Base-by-base conservation (phyloP, 1,140 invertebrate genomes). In the Ptiloglossa arizonensis region DNA sequence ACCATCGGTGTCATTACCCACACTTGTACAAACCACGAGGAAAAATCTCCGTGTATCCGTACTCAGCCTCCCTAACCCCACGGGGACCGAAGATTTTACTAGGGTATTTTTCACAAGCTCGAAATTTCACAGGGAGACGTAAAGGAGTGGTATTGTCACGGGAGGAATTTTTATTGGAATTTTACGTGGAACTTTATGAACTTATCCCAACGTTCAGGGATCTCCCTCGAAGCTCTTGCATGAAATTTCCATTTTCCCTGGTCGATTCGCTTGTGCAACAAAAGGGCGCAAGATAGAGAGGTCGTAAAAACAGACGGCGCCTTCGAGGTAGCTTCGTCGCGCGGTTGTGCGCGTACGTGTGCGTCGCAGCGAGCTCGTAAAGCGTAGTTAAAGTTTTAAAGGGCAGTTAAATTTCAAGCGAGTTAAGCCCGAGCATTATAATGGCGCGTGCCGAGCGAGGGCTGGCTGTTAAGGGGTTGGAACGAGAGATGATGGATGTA, bases 321-420 rank as follows among this genome's bases (percentile, higher is more conserved):
- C 54, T 80, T 73, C 66, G 52, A 68, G 79, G 76, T 63, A 29
- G 35, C 52, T 79, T 78, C 72, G 69, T 38, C 50, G 22, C 11
- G 24, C 54, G 24, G 54, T 11, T 29, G 54, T 29, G 24, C 68
- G 48, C 15, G 63, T 70, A 46, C 15, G 64, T 70, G 52, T 38
- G 79, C 77, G 68, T 62, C 56, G 69, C 59, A 80, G 72, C 70
- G 44, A 57, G 79, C 78, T 86, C 82, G 84, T 82, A 82, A 85
- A 86, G 44, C 75, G 75, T 81, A 71, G 75, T 86, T 83, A 81
- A 89, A 85, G 85, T 89, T 90, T 89, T 87, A 88, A 89, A 82
- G 88, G 88, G 86, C 83, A 83, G 90, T 91, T 91, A 87, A 90
- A 90, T 91, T 91, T 91, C 89, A 86, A 89, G 87, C 87, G 87